Conservation (phyloP, 2,797 vertebrate genomes). For the Leontopithecus rosalia region DNA sequence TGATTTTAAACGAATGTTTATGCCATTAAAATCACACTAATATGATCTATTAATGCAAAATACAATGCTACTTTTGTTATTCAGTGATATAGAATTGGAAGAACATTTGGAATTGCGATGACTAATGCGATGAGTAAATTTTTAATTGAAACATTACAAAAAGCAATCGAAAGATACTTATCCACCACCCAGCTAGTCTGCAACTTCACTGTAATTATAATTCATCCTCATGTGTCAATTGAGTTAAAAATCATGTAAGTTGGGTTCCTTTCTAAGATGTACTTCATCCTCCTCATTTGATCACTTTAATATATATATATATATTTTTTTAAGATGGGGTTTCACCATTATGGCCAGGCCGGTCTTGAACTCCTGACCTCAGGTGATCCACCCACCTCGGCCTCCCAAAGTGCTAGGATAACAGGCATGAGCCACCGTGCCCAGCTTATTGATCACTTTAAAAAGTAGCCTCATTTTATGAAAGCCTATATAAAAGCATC, state of each 20-base stretch:
- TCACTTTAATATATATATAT: background rate
- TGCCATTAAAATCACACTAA: background rate
- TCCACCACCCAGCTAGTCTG: background rate
- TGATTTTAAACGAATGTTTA: slow-evolving; percentile 24
- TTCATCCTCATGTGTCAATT: background rate
- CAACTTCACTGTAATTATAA: background rate
- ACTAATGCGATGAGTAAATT: background rate
- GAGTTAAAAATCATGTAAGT: background rate
- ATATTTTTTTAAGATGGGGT: no score
- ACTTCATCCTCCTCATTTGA: background rate
- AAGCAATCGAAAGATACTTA: background rate
- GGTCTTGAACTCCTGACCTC: no score
- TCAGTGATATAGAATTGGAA: background rate
- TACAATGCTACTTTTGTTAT: background rate
- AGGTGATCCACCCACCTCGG: no score
- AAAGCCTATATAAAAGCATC: background rate
- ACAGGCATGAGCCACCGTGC: no score
- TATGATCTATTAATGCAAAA: background rate
- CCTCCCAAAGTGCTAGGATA: no score
- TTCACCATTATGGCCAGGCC: no score
- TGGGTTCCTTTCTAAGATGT: background rate
- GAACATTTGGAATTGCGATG: background rate
- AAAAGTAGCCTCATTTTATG: background rate
- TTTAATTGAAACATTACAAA: background rate
- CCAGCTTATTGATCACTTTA: background rate